Conservation (phyloP, 2,888 invertebrate species). For the Calliscelio sp. region DNA sequence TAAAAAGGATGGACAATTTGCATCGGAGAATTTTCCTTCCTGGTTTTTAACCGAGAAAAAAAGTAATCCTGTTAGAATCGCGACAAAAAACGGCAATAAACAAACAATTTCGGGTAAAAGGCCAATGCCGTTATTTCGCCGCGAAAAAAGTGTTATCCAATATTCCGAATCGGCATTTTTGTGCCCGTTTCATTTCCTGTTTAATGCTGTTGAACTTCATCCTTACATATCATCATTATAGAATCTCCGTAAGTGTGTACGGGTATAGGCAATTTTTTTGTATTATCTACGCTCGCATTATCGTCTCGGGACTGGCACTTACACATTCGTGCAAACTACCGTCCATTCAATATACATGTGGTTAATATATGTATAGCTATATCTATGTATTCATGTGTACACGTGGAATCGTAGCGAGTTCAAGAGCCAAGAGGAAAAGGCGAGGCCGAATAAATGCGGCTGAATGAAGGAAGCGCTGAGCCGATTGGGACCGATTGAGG, state of each 20-base stretch:
- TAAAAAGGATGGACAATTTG: too few species aligned
- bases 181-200: slow-evolving; percentile 61
- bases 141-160: slow-evolving; percentile 49
- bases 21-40: not conserved
- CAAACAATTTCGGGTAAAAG: slow-evolving; percentile 40
- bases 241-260: slow-evolving; percentile 48
- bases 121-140: slow-evolving; percentile 35
- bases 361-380: not conserved
- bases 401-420: slow-evolving; percentile 43
- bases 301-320: slow-evolving; percentile 40
- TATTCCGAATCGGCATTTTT: slow-evolving; percentile 59
- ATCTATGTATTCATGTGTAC: not conserved
- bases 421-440: slow-evolving; percentile 72
- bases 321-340: slow-evolving; percentile 24
- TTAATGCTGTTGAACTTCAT: slow-evolving; percentile 53
- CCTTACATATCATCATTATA: slow-evolving; percentile 56
- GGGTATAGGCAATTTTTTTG: slow-evolving; percentile 41
- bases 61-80: not conserved
- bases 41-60: not conserved
- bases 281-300: slow-evolving; percentile 52
- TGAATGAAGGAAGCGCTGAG: slow-evolving; percentile 75
- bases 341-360: not conserved
- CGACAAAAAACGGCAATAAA: slow-evolving; percentile 19
- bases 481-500: slow-evolving; percentile 72
- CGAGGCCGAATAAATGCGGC: slow-evolving; percentile 77